Conservation (phyloP, 1,140 invertebrate species). For the Caerostris darwini region DNA sequence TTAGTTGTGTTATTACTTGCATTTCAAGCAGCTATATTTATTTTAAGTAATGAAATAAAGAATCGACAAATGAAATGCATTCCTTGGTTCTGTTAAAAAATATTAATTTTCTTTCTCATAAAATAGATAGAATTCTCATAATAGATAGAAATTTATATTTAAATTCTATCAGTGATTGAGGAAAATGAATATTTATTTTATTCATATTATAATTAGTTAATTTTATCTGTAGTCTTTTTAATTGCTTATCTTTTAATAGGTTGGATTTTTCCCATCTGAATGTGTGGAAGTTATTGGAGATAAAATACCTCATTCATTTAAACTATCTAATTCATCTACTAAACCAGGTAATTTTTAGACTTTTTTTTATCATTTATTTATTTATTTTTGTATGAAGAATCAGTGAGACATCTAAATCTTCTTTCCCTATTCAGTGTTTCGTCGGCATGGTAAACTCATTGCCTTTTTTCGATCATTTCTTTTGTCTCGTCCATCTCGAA, state of each 20-base stretch:
- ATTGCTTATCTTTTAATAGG: conserved; percentile 79
- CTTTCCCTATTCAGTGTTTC: conserved; percentile 86
- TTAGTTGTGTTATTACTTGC: too few relatives aligned
- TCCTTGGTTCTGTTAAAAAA: too few relatives aligned
- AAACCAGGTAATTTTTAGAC: conserved; percentile 79
- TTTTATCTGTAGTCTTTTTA: too few relatives aligned
- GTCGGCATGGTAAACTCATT: conserved; percentile 96
- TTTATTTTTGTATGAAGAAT: neutral
- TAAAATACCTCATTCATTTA: conserved; percentile 93
- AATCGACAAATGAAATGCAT: too few relatives aligned
- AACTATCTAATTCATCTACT: conserved; percentile 81
- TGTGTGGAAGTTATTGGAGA: conserved; percentile 96
- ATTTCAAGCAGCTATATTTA: too few relatives aligned
- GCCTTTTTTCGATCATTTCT: conserved; percentile 94
- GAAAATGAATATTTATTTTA: too few relatives aligned
- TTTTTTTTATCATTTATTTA: neutral
- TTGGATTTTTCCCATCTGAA: conserved; percentile 97
- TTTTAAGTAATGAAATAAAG: too few relatives aligned
- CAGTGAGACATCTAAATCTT: neutral
- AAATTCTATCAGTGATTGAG: too few relatives aligned
- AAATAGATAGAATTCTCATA: too few relatives aligned
- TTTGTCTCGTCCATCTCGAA: conserved; percentile 91
- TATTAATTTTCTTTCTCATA: too few relatives aligned
- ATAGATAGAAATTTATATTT: too few relatives aligned
- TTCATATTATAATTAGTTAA: too few relatives aligned